Percentiles rank a stretch among this genome's conserved stretches.
phyloP scores from a whole-genome alignment of 2,113 vertebrate species.

The Silurus asotus region DNA sequence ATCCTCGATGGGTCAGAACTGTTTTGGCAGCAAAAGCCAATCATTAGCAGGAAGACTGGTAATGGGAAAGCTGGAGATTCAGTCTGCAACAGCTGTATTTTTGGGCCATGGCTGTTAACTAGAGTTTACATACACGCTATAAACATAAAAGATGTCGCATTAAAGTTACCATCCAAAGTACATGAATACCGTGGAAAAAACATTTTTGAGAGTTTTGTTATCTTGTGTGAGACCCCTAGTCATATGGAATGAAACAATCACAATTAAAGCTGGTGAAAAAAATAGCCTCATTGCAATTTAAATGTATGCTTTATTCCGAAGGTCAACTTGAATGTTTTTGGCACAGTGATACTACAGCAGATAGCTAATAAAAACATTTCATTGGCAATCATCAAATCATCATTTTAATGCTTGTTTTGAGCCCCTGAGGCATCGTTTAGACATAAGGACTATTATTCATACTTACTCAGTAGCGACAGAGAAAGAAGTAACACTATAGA shows the following conservation, averaged over 20 bases:
- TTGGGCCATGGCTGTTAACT: no score
- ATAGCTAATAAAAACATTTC: background rate
- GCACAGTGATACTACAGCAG: background rate
- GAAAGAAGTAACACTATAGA: background rate
- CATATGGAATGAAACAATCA: background rate
- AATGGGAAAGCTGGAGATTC: no score
- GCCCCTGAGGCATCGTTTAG: background rate
- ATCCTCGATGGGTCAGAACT: no score
- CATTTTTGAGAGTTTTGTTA: background rate
- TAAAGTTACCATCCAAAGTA: background rate
- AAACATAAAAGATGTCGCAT: background rate
- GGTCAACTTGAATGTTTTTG: background rate
- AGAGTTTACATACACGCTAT: background rate
- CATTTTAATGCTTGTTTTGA: background rate
- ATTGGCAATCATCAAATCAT: background rate
- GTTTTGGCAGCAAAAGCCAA: no score
- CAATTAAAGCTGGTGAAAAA: background rate
- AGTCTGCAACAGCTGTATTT: no score
- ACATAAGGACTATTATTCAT: background rate
- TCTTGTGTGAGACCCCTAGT: background rate
- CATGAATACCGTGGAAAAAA: background rate
- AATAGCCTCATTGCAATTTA: background rate
- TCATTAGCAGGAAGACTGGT: no score
- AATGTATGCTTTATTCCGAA: background rate
- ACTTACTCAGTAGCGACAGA: background rate